Evolutionary conservation across 2,888 invertebrate species (phyloP), one percentile per base, ranked within the genome.

Genomic region (Platynereis dumerilii): DNA sequence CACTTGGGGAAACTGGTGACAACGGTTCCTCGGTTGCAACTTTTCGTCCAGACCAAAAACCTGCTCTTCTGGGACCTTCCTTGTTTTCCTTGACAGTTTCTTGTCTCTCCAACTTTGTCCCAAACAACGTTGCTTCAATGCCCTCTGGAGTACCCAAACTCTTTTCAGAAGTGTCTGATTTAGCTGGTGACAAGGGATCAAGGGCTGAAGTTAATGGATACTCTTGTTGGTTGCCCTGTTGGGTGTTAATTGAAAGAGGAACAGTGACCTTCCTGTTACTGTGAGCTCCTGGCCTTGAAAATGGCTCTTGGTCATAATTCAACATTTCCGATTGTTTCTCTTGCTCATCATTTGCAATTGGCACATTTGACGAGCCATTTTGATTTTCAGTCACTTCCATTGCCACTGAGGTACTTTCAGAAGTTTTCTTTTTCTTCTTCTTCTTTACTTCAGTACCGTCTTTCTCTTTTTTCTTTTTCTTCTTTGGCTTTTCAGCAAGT

Each of bases 41-140:
- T 22, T 48, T 48, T 5, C 48, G 48, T 22, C 48, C 48, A 20
- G 48, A n/a, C 48, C 48, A 48, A 48, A 48, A 65, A 1, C 65
- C 61, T 17, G 58, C 65, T 17, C 53, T 60, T 56, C 56, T 62
- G 20, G 20, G 26, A 12, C 52, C 61, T 12, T 44, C 59, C 20
- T 52, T 52, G 28, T 34, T 45, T 52, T 63, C 56, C 48, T 52
- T 58, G 20, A 66, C 52, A 22, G 66, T 66, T 26, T 66, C 66
- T 22, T 34, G 34, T 22, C 66, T 17, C 10, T 66, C 63, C 1
- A 66, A 55, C 22, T 54, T 58, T 2, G 58, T 52, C 5, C 63
- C 66, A 60, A 66, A 60, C 1, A 65, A 59, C 28, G 65, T 65
- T 24, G 54, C 48, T 42, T 39, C 60, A 39, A 65, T 48, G 20